These are phyloP conservation scores for Macroramphosus scolopax DNA, from an alignment of 2,797 vertebrate genomes.

Conservation along the genomic window DNA sequence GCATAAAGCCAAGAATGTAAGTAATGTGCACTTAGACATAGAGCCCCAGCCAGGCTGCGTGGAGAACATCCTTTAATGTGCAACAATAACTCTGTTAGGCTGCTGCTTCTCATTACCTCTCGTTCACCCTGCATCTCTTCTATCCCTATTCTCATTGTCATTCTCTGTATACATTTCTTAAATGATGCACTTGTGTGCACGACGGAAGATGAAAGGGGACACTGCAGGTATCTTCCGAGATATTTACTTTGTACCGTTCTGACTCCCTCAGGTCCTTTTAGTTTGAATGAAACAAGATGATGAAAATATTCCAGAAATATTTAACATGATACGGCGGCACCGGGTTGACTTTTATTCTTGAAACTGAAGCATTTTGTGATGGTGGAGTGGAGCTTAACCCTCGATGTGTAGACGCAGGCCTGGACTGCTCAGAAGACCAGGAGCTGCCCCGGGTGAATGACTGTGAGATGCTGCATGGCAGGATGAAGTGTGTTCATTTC, in stretches of 20 bases:
- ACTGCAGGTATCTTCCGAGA: too few species aligned
- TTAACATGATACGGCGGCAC: conserved; percentile 35
- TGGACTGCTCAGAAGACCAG: conserved; percentile 43
- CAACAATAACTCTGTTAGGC: conserved; percentile 58
- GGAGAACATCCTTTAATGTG: conserved; percentile 65
- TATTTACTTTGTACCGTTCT: conserved; percentile 41
- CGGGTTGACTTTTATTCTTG: conserved; percentile 22
- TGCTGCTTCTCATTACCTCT: conserved; percentile 44
- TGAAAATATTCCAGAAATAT: too few species aligned
- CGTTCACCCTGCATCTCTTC: conserved; percentile 32
- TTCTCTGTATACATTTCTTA: conserved; percentile 46
- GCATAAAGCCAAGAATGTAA: conserved; percentile 71
- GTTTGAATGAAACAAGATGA: conserved; percentile 26
- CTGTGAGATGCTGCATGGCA: conserved; percentile 68
- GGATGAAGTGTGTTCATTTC: conserved; percentile 80
- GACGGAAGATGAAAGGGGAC: conserved; percentile 55
- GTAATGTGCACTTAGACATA: conserved; percentile 72
- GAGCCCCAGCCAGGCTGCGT: conserved; percentile 39
- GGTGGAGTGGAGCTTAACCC: conserved; percentile 47
- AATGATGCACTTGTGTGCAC: conserved; percentile 44
- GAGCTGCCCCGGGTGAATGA: conserved; percentile 53
- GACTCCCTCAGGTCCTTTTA: conserved; percentile 38
- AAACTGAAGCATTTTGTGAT: conserved; percentile 34
- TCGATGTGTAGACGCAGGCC: conserved; percentile 56
- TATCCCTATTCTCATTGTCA: conserved; percentile 40